These are phyloP conservation scores for Suncus etruscus DNA, from an alignment of 2,113 vertebrate genomes.

Conservation along the genomic window DNA sequence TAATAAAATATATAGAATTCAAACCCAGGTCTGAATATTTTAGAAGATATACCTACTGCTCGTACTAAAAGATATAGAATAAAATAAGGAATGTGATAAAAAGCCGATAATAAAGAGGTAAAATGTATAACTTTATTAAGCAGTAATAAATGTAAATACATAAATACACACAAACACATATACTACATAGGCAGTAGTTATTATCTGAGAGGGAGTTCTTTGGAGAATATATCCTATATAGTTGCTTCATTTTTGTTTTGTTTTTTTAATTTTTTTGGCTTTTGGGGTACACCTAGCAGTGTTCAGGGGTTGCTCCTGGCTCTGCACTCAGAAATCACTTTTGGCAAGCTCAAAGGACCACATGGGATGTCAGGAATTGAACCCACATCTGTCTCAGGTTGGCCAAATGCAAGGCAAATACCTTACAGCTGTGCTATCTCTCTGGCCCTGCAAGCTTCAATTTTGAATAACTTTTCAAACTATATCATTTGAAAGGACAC, in stretches of 20 bases:
- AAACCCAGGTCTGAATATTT: background rate
- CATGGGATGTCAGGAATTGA: too few species aligned
- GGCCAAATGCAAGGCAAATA: too few species aligned
- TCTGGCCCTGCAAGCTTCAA: background rate
- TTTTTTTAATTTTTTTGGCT: too few species aligned
- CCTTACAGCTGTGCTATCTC: too few species aligned
- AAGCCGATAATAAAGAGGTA: background rate
- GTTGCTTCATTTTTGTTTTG: background rate
- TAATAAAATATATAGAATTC: slow-evolving; percentile 2
- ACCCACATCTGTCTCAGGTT: too few species aligned
- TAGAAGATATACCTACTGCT: background rate
- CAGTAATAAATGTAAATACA: background rate
- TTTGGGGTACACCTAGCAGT: too few species aligned
- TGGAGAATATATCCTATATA: too few species aligned
- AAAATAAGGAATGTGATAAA: background rate
- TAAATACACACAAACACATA: background rate
- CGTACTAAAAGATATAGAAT: background rate
- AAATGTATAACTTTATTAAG: slow-evolving; percentile 16
- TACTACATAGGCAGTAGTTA: background rate
- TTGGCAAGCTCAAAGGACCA: too few species aligned
- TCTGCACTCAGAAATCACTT: too few species aligned
- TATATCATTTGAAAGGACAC: background rate
- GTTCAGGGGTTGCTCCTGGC: too few species aligned
- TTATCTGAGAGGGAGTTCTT: background rate
- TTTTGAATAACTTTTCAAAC: background rate